A percentile compares a stretch with the other conserved stretches of the same genome.
Evolutionary conservation across 2,797 vertebrate species (phyloP).

Genomic region (Arrhamphus sclerolepis): DNA sequence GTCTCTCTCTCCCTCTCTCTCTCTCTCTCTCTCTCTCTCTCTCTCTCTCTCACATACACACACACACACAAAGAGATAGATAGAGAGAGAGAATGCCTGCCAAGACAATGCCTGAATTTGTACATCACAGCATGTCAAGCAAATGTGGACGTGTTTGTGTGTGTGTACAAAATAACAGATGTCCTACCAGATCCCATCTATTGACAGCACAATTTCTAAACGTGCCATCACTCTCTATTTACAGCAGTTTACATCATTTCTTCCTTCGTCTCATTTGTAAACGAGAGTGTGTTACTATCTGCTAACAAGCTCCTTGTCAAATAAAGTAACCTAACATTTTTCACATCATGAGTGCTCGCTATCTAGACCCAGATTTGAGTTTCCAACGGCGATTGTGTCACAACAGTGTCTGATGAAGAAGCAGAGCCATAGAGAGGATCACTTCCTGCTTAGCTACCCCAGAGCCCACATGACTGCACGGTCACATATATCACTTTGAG

Average conservation of each 20-base stretch:
- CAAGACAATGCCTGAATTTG: slow-evolving; percentile 67
- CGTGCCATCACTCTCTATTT: slow-evolving; percentile 34
- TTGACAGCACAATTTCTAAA: slow-evolving; percentile 32
- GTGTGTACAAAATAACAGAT: slow-evolving; percentile 51
- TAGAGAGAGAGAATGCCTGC: slow-evolving; percentile 54
- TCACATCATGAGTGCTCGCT: slow-evolving; percentile 41
- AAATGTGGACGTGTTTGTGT: slow-evolving; percentile 30
- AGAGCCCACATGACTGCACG: slow-evolving; percentile 41
- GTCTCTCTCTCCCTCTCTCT: slow-evolving; percentile 35
- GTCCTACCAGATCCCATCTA: slow-evolving; percentile 45
- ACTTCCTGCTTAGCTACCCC: slow-evolving; percentile 54
- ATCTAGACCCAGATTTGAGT: no score
- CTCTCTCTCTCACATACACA: background rate
- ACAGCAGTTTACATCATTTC: slow-evolving; percentile 37
- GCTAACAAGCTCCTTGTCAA: slow-evolving; percentile 56
- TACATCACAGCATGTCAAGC: slow-evolving; percentile 68
- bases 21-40: slow-evolving; percentile 14
- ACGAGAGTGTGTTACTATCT: slow-evolving; percentile 38
- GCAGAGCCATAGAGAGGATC: slow-evolving; percentile 48
- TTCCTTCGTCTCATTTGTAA: slow-evolving; percentile 24
- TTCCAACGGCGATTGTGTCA: slow-evolving; percentile 55
- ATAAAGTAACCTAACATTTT: slow-evolving; percentile 51
- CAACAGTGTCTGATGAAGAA: slow-evolving; percentile 35
- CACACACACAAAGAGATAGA: slow-evolving; percentile 43
- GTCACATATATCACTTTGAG: slow-evolving; percentile 40